Conservation (phyloP, 2,888 invertebrate genomes). For the Erebia epiphron region DNA sequence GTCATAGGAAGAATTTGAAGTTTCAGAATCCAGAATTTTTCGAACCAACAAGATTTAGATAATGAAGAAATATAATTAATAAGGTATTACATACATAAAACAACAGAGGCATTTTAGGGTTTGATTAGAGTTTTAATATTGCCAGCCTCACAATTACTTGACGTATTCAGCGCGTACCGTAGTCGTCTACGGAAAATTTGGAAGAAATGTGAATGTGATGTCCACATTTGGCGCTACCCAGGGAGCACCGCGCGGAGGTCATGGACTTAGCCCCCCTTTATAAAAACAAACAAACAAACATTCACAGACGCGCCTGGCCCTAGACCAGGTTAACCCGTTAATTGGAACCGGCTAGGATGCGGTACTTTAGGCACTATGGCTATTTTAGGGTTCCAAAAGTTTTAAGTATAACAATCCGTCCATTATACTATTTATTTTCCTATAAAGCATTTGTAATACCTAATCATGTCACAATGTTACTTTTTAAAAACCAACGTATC, state of each 20-base stretch:
- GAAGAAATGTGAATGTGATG: constrained; percentile 63
- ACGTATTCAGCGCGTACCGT: constrained; percentile 44
- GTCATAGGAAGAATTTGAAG: too few relatives aligned
- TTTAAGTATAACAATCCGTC: background rate
- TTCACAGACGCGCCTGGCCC: constrained; percentile 26
- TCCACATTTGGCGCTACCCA: constrained; percentile 81
- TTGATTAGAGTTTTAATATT: constrained; percentile 21
- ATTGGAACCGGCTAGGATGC: constrained; percentile 12
- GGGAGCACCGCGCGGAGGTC: constrained; percentile 82
- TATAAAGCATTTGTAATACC: background rate
- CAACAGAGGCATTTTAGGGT: background rate
- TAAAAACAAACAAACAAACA: constrained; percentile 49
- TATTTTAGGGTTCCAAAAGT: constrained; percentile 20
- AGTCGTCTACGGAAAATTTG: constrained; percentile 49
- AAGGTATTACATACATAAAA: background rate
- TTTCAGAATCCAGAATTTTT: too few relatives aligned
- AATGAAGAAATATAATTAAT: background rate
- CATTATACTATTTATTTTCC: background rate
- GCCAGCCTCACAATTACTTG: constrained; percentile 20
- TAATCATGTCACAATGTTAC: too few relatives aligned
- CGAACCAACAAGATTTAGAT: too few relatives aligned
- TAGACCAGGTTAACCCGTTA: constrained; percentile 1
- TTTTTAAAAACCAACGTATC: too few relatives aligned
- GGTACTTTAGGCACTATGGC: constrained; percentile 25
- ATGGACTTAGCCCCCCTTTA: constrained; percentile 79